phyloP scores from a whole-genome alignment of 2,113 vertebrate genomes.

The Litocranius walleri region DNA sequence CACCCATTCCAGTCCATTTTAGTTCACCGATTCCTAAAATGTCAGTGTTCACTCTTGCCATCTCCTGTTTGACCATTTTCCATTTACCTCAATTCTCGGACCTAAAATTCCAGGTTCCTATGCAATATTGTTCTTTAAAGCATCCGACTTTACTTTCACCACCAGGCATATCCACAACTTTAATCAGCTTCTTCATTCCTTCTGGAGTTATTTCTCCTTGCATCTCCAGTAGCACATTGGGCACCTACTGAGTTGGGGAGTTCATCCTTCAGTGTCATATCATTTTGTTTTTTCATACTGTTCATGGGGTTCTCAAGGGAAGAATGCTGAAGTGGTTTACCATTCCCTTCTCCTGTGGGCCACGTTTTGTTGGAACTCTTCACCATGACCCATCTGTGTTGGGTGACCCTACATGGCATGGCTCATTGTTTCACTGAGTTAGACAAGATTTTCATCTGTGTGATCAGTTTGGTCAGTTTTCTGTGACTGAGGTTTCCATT shows the following conservation, averaged over 20 bases:
- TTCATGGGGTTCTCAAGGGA: not conserved
- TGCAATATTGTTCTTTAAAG: not conserved
- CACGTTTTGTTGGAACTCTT: not conserved
- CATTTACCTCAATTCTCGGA: accelerated
- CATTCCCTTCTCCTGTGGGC: not conserved
- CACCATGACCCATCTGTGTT: not conserved
- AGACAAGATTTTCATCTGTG: not conserved
- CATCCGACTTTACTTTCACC: not conserved
- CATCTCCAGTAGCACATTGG: not conserved
- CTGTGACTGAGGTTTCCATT: not conserved
- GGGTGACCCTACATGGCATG: not conserved
- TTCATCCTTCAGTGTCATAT: not conserved
- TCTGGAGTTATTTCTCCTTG: not conserved
- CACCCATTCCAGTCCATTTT: not conserved
- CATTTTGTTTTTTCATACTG: not conserved
- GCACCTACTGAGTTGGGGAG: not conserved
- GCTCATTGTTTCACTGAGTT: not conserved
- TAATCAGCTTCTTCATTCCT: not conserved
- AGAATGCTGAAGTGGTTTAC: not conserved
- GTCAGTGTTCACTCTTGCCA: not conserved
- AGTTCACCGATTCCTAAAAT: not conserved
- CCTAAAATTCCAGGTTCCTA: not conserved
- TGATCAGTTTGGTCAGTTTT: not conserved
- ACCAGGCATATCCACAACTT: not conserved
- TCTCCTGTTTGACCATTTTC: not conserved